phyloP scores from a whole-genome alignment of 2,888 invertebrate genomes.

The Dermolepida albohirtum region DNA sequence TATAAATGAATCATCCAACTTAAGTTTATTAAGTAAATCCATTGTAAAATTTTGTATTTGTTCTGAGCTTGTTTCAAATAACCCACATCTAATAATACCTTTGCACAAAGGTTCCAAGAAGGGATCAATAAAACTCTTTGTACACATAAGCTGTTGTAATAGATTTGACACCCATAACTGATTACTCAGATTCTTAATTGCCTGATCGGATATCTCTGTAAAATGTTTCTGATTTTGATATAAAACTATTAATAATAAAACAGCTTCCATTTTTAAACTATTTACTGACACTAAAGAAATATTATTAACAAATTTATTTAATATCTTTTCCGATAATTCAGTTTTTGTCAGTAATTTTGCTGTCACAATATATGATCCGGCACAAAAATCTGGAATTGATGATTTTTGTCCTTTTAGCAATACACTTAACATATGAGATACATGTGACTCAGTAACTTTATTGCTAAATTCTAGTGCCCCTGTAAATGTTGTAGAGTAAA shows the following conservation, averaged over 20 bases:
- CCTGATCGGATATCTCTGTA: conserved; percentile 66
- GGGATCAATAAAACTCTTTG: conserved; percentile 69
- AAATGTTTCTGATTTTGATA: conserved; percentile 74
- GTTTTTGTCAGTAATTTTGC: conserved; percentile 77
- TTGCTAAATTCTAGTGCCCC: conserved; percentile 74
- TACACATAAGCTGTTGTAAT: conserved; percentile 69
- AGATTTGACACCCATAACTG: conserved; percentile 66
- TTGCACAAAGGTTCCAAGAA: conserved; percentile 71
- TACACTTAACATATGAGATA: conserved; percentile 77
- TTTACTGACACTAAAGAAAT: conserved; percentile 67
- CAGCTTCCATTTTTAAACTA: conserved; percentile 72
- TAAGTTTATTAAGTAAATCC: conserved; percentile 71
- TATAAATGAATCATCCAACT: conserved; percentile 69
- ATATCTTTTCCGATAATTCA: conserved; percentile 68
- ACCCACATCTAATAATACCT: conserved; percentile 67
- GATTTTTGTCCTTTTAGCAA: conserved; percentile 80
- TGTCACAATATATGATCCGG: conserved; percentile 79
- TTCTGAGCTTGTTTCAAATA: conserved; percentile 66
- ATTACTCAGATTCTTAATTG: conserved; percentile 67
- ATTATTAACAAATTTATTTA: conserved; percentile 73
- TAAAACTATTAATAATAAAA: conserved; percentile 76
- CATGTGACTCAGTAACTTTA: conserved; percentile 69
- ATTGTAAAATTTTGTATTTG: conserved; percentile 70
- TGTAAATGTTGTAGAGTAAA: conserved; percentile 81
- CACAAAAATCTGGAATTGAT: conserved; percentile 75